These are phyloP conservation scores for Phrynosoma blainvillii DNA, from an alignment of 2,113 vertebrate genomes.

Conservation along the genomic window DNA sequence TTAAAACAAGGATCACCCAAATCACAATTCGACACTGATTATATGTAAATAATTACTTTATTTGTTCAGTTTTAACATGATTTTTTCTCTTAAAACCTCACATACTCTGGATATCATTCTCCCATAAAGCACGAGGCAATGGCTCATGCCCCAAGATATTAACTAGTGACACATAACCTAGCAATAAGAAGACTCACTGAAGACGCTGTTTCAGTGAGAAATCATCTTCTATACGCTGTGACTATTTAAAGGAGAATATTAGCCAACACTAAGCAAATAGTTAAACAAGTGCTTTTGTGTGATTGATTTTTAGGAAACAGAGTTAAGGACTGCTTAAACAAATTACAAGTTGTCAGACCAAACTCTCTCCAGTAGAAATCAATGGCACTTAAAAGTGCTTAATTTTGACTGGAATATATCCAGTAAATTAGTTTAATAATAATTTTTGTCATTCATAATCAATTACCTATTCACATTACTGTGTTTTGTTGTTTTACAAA, in stretches of 20 bases:
- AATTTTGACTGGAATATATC: background rate
- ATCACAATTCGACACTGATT: too few relatives aligned
- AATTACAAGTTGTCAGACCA: background rate
- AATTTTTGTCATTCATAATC: too few relatives aligned
- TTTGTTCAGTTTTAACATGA: constrained; percentile 31
- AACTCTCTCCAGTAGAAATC: background rate
- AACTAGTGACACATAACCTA: background rate
- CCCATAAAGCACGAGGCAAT: constrained; percentile 33
- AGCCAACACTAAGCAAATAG: background rate
- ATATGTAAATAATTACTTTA: background rate
- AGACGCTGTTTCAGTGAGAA: background rate
- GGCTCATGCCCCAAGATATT: constrained; percentile 23
- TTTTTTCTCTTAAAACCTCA: background rate
- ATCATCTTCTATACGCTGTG: background rate
- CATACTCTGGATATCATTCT: background rate
- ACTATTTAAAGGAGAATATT: background rate
- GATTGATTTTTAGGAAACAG: background rate
- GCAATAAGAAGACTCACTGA: background rate
- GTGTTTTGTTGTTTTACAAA: too few relatives aligned
- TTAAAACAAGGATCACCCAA: too few relatives aligned
- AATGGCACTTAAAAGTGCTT: background rate
- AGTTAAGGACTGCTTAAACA: background rate
- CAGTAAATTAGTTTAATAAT: too few relatives aligned
- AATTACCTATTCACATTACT: too few relatives aligned
- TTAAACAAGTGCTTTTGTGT: background rate